Evolutionary conservation across 2,797 vertebrate species (phyloP), one percentile per base, ranked within the genome.

Genomic region (Pitangus sulphuratus): DNA sequence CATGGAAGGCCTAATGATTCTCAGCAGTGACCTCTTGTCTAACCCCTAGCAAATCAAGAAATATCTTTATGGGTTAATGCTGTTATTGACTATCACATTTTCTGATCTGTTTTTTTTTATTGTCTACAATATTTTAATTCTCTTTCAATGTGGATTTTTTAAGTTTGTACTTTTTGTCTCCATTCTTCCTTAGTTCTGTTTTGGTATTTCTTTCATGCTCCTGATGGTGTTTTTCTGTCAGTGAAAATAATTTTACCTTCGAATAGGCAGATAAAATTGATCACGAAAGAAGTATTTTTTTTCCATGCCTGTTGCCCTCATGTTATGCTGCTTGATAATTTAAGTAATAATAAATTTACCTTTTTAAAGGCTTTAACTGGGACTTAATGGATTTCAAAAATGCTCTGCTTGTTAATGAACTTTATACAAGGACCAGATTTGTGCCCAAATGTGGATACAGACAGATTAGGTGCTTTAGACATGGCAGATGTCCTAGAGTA

Each of bases 351-450:
- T 85, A 91, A 87, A 83, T 88, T 60, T 94, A 35, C 35, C 50
- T 85, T 93, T 90, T 90, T 84, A 90, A 89, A 83, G 62, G 31
- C 33, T 85, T 94, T 90, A 50, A 80, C 37, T 82, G 70, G 48
- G 50, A 58, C 42, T 89, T 89, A 80, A 54, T 91, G 76, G 74
- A 57, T 96, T 96, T 96, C 10, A 91, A 74, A 93, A 96, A 78
- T 69, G 50, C 51, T 92, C 74, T 94, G 39, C 57, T 94, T 94
- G 65, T 84, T 96, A 95, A 96, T 91, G 78, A 91, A 65, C 57
- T 95, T 39, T 62, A n/a, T 94, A 69, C 20, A 62, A 91, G 77
- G 47, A 84, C 61, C 78, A 95, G 88, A 93, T 93, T 95, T 96
- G 64, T 91, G 33, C 81, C 35, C 81, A 61, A 92, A 88, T 89